Evolutionary conservation across 2,113 vertebrate genomes (phyloP).

Genomic region (Anarrhichthys ocellatus): DNA sequence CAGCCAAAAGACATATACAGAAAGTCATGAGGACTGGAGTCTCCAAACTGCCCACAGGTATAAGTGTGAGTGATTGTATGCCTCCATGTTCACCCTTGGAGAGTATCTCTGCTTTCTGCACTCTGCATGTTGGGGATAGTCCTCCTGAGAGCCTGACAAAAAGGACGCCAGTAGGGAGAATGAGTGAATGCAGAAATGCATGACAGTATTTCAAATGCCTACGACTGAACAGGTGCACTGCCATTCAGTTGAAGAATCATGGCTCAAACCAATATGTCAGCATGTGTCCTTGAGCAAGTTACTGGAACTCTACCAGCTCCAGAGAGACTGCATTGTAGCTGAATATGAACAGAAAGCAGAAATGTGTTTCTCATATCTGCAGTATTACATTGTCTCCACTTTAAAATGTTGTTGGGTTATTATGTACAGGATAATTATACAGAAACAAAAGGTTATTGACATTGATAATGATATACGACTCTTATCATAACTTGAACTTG

Average conservation of each 20-base stretch:
- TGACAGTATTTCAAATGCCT: conserved; percentile 38
- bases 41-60: conserved; percentile 57
- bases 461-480: neutral
- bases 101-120: conserved; percentile 8
- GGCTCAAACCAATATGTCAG: conserved; percentile 42
- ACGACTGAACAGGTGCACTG: neutral
- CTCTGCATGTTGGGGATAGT: conserved; percentile 21
- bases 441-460: conserved; percentile 21
- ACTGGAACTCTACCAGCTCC: conserved; percentile 17
- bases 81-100: conserved; percentile 32
- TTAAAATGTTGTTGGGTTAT: neutral
- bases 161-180: conserved; percentile 26
- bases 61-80: conserved; percentile 41
- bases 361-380: conserved; percentile 22
- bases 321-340: conserved; percentile 8
- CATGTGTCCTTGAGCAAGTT: conserved; percentile 45
- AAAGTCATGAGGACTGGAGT: conserved; percentile 43
- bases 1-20: conserved; percentile 34
- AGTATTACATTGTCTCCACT: conserved; percentile 13
- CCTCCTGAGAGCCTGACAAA: conserved; percentile 32
- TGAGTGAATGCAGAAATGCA: conserved; percentile 28
- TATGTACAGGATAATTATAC: conserved; percentile 16
- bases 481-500: neutral
- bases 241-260: conserved; percentile 15
- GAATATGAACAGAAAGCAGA: conserved; percentile 20